Evolutionary conservation across 2,797 vertebrate genomes (phyloP).

Genomic region (Hafferia zeledoni): DNA sequence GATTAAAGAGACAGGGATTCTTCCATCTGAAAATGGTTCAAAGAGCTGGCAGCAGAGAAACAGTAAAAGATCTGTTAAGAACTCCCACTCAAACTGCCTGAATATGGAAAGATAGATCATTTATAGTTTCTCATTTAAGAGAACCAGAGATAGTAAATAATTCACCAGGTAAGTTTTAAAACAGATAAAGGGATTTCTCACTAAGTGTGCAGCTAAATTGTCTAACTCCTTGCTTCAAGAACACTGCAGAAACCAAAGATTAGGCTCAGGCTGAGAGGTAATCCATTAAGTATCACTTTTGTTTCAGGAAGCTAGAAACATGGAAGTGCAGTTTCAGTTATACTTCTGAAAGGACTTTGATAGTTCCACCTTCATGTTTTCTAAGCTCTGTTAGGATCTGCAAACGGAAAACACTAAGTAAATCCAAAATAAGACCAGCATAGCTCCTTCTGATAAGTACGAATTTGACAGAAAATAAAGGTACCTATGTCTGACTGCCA

Average conservation of each 20-base stretch:
- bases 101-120: background rate
- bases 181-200: background rate
- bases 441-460: background rate
- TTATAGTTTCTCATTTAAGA: background rate
- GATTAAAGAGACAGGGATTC: background rate
- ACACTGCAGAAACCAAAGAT: background rate
- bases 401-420: background rate
- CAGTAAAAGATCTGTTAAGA: background rate
- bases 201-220: background rate
- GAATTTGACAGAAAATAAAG: background rate
- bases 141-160: background rate
- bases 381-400: background rate
- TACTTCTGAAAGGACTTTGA: background rate
- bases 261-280: background rate
- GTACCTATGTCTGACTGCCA: background rate
- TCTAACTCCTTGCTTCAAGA: background rate
- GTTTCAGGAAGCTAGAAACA: background rate
- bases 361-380: background rate
- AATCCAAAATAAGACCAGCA: background rate
- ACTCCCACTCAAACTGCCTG: background rate
- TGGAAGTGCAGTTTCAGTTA: background rate
- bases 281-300: background rate
- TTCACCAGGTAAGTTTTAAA: background rate
- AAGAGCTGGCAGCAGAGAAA: background rate
- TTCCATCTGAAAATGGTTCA: background rate